Percentiles rank a stretch among this genome's conserved stretches.
These are phyloP conservation scores for Lucilia cuprina DNA, from an alignment of 1,140 invertebrate species.

Conservation along the genomic window DNA sequence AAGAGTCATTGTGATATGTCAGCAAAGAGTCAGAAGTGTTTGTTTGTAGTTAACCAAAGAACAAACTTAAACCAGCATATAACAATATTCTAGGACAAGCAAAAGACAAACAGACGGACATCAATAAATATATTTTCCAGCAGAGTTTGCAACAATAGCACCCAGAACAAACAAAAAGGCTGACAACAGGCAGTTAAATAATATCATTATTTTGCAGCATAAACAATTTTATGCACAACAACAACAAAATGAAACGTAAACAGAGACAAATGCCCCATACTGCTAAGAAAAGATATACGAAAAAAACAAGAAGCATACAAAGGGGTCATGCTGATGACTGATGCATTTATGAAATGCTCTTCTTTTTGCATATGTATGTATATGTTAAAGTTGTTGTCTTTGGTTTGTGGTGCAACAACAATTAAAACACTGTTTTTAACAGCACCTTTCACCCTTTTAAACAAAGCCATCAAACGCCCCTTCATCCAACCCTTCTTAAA, in stretches of 20 bases:
- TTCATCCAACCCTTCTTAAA: background rate
- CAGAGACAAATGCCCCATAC: background rate
- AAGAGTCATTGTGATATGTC: background rate
- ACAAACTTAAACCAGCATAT: background rate
- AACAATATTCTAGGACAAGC: background rate
- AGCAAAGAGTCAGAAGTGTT: background rate
- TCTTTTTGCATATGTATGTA: background rate
- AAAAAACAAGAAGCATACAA: background rate
- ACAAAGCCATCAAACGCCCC: background rate
- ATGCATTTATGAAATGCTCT: background rate
- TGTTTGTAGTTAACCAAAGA: background rate
- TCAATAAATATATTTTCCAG: background rate
- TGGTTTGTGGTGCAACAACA: background rate
- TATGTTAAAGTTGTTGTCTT: background rate
- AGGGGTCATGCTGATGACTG: background rate
- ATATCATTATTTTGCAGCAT: conserved; percentile 14
- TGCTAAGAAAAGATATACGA: background rate
- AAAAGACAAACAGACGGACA: background rate
- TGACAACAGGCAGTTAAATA: conserved; percentile 7
- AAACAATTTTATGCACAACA: background rate
- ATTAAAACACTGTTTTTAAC: background rate
- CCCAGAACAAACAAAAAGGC: background rate
- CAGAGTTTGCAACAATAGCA: background rate
- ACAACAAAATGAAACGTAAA: background rate
- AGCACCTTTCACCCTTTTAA: background rate